Evolutionary conservation across 2,113 vertebrate genomes (phyloP).

Genomic region (Embiotoca jacksoni): DNA sequence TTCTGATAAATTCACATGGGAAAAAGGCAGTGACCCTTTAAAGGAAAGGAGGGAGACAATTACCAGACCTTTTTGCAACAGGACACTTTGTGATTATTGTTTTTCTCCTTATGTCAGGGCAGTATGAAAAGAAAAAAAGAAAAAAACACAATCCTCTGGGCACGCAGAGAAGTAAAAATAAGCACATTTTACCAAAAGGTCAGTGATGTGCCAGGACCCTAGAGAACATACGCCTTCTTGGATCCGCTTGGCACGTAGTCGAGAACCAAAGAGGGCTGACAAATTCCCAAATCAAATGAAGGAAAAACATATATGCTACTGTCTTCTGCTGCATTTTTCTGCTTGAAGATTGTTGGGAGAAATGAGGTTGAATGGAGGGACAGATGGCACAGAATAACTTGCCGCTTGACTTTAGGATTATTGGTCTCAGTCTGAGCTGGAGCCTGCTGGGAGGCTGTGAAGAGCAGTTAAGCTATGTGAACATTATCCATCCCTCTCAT

Average conservation of each 20-base stretch:
- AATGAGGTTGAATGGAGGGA: constrained; percentile 10
- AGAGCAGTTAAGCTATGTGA: constrained; percentile 29
- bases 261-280: neutral
- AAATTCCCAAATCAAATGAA: neutral
- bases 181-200: neutral
- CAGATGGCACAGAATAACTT: constrained; percentile 30
- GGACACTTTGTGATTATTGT: too few relatives aligned
- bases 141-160: neutral
- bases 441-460: constrained; percentile 31
- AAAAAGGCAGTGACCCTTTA: too few relatives aligned
- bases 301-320: neutral
- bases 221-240: neutral
- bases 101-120: too few relatives aligned
- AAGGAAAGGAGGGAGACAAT: too few relatives aligned
- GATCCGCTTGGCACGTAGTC: neutral
- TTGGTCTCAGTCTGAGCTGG: constrained; percentile 31
- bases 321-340: neutral
- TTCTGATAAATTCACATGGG: too few relatives aligned
- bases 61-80: too few relatives aligned
- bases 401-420: constrained; percentile 44
- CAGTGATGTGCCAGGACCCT: neutral
- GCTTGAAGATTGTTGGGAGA: neutral
- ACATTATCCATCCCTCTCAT: constrained; percentile 32
- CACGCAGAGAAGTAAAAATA: neutral
- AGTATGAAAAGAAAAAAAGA: neutral